phyloP scores from a whole-genome alignment of 2,888 invertebrate species.

The Scaptomyza tumidula region DNA sequence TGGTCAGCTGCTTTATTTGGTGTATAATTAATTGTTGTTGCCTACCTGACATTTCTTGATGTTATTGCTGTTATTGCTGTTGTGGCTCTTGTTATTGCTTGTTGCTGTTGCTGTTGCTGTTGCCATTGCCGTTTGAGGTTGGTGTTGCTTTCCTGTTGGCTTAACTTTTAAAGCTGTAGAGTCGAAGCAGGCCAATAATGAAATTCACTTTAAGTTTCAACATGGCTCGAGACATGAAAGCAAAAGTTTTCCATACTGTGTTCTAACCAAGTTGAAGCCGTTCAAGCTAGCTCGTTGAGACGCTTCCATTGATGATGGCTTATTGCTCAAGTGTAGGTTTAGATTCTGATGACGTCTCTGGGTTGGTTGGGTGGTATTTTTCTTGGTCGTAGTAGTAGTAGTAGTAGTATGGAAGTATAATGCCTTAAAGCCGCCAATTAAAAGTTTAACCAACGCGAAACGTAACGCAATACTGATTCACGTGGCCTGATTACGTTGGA shows the following conservation, averaged over 20 bases:
- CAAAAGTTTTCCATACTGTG: conserved; percentile 60
- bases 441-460: conserved; percentile 58
- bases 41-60: conserved; percentile 56
- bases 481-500: conserved; percentile 38
- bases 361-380: conserved; percentile 22
- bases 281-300: conserved; percentile 47
- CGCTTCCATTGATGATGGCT: conserved; percentile 66
- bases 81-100: conserved; percentile 7
- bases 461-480: conserved; percentile 22
- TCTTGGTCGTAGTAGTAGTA: conserved; percentile 2
- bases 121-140: conserved; percentile 5
- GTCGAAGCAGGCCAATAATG: conserved; percentile 42
- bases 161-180: conserved; percentile 39
- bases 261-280: conserved; percentile 21
- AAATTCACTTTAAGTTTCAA: conserved; percentile 68
- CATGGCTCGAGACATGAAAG: conserved; percentile 60
- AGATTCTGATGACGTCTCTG: conserved; percentile 12
- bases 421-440: conserved; percentile 76
- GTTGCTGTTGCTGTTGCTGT: not conserved
- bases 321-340: conserved; percentile 29
- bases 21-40: conserved; percentile 75
- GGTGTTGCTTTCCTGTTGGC: conserved; percentile 8
- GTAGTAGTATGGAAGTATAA: conserved; percentile 30
- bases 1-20: conserved; percentile 59
- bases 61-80: conserved; percentile 15